Evolutionary conservation across 2,888 invertebrate species (phyloP).

Genomic region (Drosophila robusta): DNA sequence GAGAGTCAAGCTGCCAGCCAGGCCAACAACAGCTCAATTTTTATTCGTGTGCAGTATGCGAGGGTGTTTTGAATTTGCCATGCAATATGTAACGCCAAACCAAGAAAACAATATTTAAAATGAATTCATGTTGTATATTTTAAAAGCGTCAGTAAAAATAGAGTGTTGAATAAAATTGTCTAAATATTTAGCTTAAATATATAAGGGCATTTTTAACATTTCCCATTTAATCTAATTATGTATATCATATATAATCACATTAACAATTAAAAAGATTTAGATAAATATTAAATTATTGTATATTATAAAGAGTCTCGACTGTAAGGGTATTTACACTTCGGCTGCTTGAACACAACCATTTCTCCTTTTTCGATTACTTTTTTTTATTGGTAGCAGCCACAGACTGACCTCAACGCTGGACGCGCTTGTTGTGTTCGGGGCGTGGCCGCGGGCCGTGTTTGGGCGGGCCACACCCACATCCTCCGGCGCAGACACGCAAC

Average conservation of each 20-base stretch:
- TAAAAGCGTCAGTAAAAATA: too few species aligned
- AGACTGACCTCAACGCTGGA: slow-evolving; percentile 48
- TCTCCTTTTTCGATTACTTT: background rate
- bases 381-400: slow-evolving; percentile 29
- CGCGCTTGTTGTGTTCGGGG: slow-evolving; percentile 36
- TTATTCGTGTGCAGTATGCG: slow-evolving; percentile 5
- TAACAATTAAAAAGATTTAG: too few species aligned
- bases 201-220: too few species aligned
- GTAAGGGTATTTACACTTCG: slow-evolving; percentile 1
- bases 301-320: too few species aligned
- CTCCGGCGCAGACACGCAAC: slow-evolving; percentile 61
- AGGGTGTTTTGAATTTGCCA: background rate
- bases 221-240: too few species aligned
- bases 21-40: slow-evolving; percentile 71
- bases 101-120: background rate
- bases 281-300: too few species aligned
- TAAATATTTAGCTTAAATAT: too few species aligned
- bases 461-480: slow-evolving; percentile 67
- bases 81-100: background rate
- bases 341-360: background rate
- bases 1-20: slow-evolving; percentile 25
- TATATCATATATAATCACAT: too few species aligned
- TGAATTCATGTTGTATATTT: background rate
- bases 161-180: too few species aligned
- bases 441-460: slow-evolving; percentile 60